Evolutionary conservation across 64 coral and sea anemone genomes (phyloP), one percentile per base, ranked within the genome.

Genomic region (Cladopsammia gracilis): DNA sequence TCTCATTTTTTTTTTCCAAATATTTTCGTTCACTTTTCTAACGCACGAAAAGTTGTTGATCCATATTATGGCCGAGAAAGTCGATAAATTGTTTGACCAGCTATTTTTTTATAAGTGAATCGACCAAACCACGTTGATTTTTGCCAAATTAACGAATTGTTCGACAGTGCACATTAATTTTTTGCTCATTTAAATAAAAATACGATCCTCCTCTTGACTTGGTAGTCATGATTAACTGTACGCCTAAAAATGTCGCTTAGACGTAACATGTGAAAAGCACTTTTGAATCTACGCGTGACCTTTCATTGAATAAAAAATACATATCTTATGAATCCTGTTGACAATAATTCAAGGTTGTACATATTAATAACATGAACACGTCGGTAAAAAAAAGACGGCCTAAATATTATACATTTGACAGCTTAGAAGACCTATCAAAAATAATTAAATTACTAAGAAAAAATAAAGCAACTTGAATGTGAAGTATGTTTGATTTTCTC

Each of bases 341-440:
- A 79, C 56, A 26, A 60, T 24, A 14, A 53, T 25, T 79, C 54
- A 11, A 13, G 13, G 11, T 79, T 24, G 77, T 42, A 5, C 52
- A 79, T 59, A 60, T 59, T 60, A 60, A 75, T 75, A 53, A 60
- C 54, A 59, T 59, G 77, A 19, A 26, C 22, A 79, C 77, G 75
- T 54, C 72, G 46, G 48, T 50, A 49, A 13, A n/a, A 75, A 75
- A 75, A 20, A 77, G 22, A 22, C 10, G 12, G 8, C 75, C 48
- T 22, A 53, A 59, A 53, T 14, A 48, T 64, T 23, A 22, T 23
- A 62, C 44, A 20, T 74, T 4, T 45, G 6, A 48, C 45, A 26
- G 45, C 3, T 48, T n/a, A 18, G 48, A n/a, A 84, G 16, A 68
- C n/a, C 12, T 7, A 52, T 48, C 19, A 2, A 84, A 83, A 49